Evolutionary conservation across 2,797 vertebrate genomes (phyloP).

Genomic region (Miichthys miiuy): DNA sequence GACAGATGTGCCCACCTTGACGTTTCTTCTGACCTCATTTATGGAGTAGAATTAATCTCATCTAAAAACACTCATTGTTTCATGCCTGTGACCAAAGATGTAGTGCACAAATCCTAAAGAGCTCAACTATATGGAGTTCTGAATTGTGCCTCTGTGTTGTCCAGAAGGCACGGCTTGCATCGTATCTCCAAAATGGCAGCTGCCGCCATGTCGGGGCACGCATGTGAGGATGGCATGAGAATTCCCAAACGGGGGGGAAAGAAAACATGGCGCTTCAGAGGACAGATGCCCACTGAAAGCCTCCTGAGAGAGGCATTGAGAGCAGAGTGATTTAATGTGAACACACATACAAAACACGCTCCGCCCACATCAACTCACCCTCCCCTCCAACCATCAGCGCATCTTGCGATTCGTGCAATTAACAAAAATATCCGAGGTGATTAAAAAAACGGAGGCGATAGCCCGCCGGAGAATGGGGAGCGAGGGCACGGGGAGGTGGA

Average conservation of each 20-base stretch:
- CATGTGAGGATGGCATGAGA: constrained; percentile 72
- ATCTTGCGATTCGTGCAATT: constrained; percentile 81
- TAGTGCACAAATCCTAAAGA: neutral
- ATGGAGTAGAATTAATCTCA: neutral
- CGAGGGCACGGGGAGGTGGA: constrained; percentile 27
- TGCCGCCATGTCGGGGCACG: constrained; percentile 76
- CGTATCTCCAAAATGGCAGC: constrained; percentile 81
- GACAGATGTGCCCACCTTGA: constrained; percentile 29
- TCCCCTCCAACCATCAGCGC: constrained; percentile 56
- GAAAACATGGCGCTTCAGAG: constrained; percentile 73
- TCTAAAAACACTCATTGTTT: constrained; percentile 5
- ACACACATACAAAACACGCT: constrained; percentile 72
- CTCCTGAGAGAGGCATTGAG: constrained; percentile 80
- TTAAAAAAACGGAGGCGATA: constrained; percentile 68
- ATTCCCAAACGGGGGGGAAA: constrained; percentile 74
- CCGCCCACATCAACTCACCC: constrained; percentile 70
- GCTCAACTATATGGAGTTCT: neutral
- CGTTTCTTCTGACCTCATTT: constrained; percentile 33
- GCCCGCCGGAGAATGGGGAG: constrained; percentile 15
- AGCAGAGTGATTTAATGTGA: constrained; percentile 82
- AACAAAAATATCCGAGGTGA: constrained; percentile 82
- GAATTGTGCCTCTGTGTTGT: constrained; percentile 13
- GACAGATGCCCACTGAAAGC: constrained; percentile 84
- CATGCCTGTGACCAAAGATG: neutral
- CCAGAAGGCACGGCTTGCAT: constrained; percentile 30